These are phyloP conservation scores for Acipenser oxyrinchus DNA, from an alignment of 2,797 vertebrate genomes.

Conservation along the genomic window DNA sequence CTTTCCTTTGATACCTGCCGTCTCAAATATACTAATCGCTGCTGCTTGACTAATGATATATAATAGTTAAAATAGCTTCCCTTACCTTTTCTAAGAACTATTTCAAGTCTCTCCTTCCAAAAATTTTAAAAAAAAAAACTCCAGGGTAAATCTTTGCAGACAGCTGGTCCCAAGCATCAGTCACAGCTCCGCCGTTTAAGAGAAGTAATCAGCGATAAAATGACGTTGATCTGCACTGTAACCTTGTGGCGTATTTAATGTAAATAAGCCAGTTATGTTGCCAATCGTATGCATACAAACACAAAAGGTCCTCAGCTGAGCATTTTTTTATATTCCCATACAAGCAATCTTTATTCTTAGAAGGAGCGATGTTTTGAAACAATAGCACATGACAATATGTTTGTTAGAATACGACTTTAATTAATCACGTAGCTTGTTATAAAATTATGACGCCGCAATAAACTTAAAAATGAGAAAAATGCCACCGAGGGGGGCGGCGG, in stretches of 20 bases:
- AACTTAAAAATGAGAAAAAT: conserved; percentile 62
- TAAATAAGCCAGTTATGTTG: conserved; percentile 98
- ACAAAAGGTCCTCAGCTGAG: conserved; percentile 76
- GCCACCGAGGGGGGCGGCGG: conserved; percentile 59
- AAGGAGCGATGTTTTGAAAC: conserved; percentile 71
- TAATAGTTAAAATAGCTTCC: conserved; percentile 43
- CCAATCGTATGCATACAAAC: conserved; percentile 84
- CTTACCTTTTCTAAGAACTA: conserved; percentile 84
- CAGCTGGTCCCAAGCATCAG: conserved; percentile 78
- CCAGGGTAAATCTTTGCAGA: conserved; percentile 72
- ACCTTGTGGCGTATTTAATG: conserved; percentile 99
- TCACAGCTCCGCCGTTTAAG: conserved; percentile 79
- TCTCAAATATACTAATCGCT: conserved; percentile 32
- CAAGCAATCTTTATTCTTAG: conserved; percentile 78
- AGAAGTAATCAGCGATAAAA: conserved; percentile 98
- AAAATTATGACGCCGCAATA: conserved; percentile 79
- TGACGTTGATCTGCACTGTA: conserved; percentile 97
- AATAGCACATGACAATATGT: conserved; percentile 78
- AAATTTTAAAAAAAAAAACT: conserved; percentile 47
- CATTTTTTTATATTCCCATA: conserved; percentile 68
- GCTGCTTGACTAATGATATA: conserved; percentile 19
- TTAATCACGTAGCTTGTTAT: conserved; percentile 79
- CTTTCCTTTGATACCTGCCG: conserved; percentile 62
- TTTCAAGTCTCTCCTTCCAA: conserved; percentile 68
- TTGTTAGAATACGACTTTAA: conserved; percentile 88